Evolutionary conservation across 2,797 vertebrate genomes (phyloP).

Genomic region (Enteromius thamalakanensis): DNA sequence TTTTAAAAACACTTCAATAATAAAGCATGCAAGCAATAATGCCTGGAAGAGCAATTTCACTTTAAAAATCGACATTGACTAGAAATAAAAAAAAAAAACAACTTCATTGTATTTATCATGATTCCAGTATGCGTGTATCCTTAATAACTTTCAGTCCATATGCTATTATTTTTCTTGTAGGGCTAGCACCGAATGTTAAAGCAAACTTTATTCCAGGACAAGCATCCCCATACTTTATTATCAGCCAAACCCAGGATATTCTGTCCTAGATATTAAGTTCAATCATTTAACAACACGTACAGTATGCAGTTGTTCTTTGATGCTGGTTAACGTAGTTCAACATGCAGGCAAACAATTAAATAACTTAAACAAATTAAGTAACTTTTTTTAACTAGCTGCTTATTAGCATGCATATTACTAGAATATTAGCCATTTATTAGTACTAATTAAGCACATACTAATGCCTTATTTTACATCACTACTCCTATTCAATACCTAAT

Average conservation of each 20-base stretch:
- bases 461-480: too few species aligned
- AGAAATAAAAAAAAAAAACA: too few species aligned
- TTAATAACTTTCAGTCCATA: neutral
- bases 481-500: too few species aligned
- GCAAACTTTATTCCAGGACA: neutral
- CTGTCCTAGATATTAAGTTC: neutral
- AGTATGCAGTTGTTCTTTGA: neutral
- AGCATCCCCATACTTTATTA: too few species aligned
- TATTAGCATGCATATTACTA: too few species aligned
- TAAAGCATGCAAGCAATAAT: neutral
- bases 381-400: too few species aligned
- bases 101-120: neutral
- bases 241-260: neutral
- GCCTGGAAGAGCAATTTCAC: neutral
- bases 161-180: neutral
- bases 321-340: neutral
- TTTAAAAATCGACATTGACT: too few species aligned
- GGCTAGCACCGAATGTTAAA: neutral
- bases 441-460: too few species aligned
- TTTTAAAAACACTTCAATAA: neutral
- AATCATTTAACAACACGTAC: neutral
- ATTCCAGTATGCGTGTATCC: neutral
- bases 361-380: too few species aligned
- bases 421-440: too few species aligned
- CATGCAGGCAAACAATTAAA: neutral